Evolutionary conservation across 2,797 vertebrate species (phyloP), one percentile per base, ranked within the genome.

Genomic region (Cyprinodon diabolis): DNA sequence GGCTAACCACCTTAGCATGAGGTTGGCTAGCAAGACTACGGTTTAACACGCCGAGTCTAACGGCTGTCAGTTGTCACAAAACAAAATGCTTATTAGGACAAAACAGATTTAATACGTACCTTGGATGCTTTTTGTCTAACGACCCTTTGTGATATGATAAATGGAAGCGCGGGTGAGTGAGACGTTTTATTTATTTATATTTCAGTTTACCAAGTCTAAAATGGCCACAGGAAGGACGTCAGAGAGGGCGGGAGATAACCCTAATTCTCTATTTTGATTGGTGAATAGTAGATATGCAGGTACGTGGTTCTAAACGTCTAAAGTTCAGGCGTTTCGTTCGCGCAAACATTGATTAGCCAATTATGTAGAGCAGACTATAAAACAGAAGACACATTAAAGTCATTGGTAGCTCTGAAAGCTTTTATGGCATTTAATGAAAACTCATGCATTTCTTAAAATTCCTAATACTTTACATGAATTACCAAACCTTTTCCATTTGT

Each of bases 161-260:
- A 69, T 6, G 55, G 37, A 48, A 68, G 40, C 10, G 3, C 66
- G 48, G 10, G 52, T 51, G 45, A 74, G 1, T 43, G 73, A 2
- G 1, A 35, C 55, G 57, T 69, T 78, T 73, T 77, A 58, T 80
- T 81, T 86, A 77, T 37, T 62, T 8, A 54, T 40, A 23, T 69
- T 69, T 66, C 67, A 48, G 43, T 21, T 49, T 72, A 73, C 57
- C 56, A 68, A 79, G 86, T 75, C 78, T 89, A 94, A 94, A 94
- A 94, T 94, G 93, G 93, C 93, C 90, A 89, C 93, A 91, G 82
- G 43, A 21, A 75, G 77, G 75, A 84, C 85, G 78, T 77, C 75
- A 43, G 14, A 73, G 43, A 35, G 74, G 89, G 92, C 9, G 88
- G 88, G 73, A 2, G 70, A 6, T 30, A 21, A 10, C 15, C 0